These are phyloP conservation scores for Nipponia nippon DNA, from an alignment of 2,113 vertebrate genomes.

Conservation along the genomic window DNA sequence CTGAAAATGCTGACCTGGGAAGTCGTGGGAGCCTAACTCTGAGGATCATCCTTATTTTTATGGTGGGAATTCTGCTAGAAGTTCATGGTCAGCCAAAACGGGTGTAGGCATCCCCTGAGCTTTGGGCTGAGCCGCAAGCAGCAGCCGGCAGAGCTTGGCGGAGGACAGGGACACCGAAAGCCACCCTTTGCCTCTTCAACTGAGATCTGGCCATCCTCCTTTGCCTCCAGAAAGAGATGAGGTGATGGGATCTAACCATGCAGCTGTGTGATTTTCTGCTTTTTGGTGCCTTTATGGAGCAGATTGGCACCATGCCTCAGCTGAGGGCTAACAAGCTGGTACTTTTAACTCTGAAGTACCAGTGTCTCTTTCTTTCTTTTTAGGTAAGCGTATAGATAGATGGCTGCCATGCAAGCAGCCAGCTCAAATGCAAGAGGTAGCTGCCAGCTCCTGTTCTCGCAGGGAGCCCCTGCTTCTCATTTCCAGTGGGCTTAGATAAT, in stretches of 20 bases:
- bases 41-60: background rate
- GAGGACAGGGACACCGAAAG: background rate
- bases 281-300: background rate
- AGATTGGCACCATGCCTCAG: background rate
- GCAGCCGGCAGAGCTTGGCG: background rate
- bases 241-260: background rate
- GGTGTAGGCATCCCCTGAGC: background rate
- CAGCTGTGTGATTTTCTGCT: too few species aligned
- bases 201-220: background rate
- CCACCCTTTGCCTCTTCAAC: accelerated
- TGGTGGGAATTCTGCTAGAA: background rate
- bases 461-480: background rate
- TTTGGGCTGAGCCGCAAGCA: background rate
- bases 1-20: background rate
- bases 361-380: background rate
- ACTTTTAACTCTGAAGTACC: background rate
- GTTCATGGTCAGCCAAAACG: background rate
- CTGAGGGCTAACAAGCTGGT: background rate
- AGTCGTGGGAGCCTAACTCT: accelerated
- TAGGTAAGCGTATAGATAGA: accelerated
- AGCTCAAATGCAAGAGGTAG: background rate
- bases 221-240: background rate
- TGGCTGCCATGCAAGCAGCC: background rate
- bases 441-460: accelerated
- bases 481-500: background rate